Evolutionary conservation across 2,113 vertebrate genomes (phyloP), one percentile per base, ranked within the genome.

Genomic region (Periophthalmodon schlosseri): DNA sequence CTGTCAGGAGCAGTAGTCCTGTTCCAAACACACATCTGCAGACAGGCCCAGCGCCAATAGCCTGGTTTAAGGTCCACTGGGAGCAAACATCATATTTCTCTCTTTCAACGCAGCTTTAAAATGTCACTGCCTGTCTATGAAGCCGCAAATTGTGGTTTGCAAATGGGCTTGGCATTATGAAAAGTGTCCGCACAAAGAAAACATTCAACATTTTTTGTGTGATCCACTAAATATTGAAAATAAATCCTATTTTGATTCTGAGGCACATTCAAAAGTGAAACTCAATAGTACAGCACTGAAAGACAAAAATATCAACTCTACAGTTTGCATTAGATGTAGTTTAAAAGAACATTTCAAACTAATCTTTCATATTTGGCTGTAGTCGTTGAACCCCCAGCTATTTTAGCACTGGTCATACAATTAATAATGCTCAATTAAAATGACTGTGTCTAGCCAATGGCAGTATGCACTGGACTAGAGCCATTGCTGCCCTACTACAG

Each of bases 91-190:
- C 33, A 72, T 58, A 68, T 64, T 44, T 28, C 75, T 77, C 33
- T 7, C 67, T 56, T 75, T 44, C 52, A 46, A 34, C 28, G 28
- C 60, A 39, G 64, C 20, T 68, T 66, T 71, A 39, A 11, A 68
- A 52, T 70, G 73, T 60, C 14, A 60, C 2, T 23, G 60, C 71
- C 16, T 54, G 11, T 69, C 57, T 60, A 44, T 67, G 78, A 66
- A 80, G 16, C 36, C 57, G 81, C 54, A 78, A 75, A 68, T 64
- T 23, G 12, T 75, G 44, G 58, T 60, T 79, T 69, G 21, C 34
- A 52, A 77, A 74, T 21, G 18, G 20, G 13, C 67, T 70, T 1
- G 50, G 58, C n/a, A 83, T 77, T 68, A 28, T 34, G 72, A 74
- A 74, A 67, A 18, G 50, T 14, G 67, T 9, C 69, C 13, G 28